Evolutionary conservation across 1,140 invertebrate species (phyloP), one percentile per base, ranked within the genome.

Genomic region (Drosophila equinoxialis): DNA sequence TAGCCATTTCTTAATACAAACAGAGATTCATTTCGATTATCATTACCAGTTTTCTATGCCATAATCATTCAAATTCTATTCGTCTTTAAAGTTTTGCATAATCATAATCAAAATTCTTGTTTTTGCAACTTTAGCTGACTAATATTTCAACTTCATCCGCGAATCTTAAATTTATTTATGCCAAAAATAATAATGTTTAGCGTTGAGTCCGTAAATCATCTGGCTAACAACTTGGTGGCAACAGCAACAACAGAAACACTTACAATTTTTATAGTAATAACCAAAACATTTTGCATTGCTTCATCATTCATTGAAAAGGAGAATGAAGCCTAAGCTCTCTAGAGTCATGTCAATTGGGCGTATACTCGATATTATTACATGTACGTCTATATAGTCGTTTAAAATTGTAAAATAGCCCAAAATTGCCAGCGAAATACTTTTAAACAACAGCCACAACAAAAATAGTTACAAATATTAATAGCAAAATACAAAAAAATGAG

Each of bases 301-400:
- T 45, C 74, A 76, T 54, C 61, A 39, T 3, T 11, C 26, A 66
- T 35, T 13, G 11, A 33, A 39, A 51, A 68, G 17, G 60, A 61
- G 23, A 51, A 51, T 23, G 8, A 51, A 23, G 45, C 45, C 45
- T 1, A 51, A 51, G 42, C 14, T 23, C 20, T 23, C 20, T 17
- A 62, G 42, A 37, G 57, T 39, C 74, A 45, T 60, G 73, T 39
- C 74, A 61, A 63, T 61, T 54, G 71, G 80, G 81, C 68, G 81
- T 80, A 84, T 80, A 80, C 65, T 68, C 67, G 77, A 84, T 80
- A 80, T 84, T 77, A 76, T 77, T 72, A 76, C 65, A 72, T 82
- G 72, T 67, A 68, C 59, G 20, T 51, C 54, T 39, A 51, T 42
- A 48, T 23, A 51, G 45, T 51, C 45, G 45, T 51, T 51, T 51